These are phyloP conservation scores for Exocentrus adspersus DNA, from an alignment of 2,888 invertebrate genomes.

Conservation along the genomic window DNA sequence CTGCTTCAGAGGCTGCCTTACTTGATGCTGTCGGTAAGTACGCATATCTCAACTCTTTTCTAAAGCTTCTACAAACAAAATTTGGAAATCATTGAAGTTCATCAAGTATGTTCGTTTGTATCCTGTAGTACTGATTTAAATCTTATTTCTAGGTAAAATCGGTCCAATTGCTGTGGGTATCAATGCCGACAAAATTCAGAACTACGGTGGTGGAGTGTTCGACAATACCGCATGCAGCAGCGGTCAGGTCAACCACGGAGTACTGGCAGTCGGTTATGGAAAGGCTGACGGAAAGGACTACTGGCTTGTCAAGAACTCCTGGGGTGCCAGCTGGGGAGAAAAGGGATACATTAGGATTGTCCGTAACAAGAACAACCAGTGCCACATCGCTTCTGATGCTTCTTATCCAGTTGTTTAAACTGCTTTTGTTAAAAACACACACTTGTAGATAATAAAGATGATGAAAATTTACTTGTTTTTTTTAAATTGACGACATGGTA, in stretches of 20 bases:
- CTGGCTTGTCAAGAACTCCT: slow-evolving; percentile 77
- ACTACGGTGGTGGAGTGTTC: slow-evolving; percentile 82
- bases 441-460: no score
- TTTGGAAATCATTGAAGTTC: no score
- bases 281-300: slow-evolving; percentile 64
- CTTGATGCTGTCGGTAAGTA: slow-evolving; percentile 69
- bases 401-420: slow-evolving; percentile 84
- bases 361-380: slow-evolving; percentile 70
- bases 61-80: no score
- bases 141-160: slow-evolving; percentile 68
- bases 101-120: neutral
- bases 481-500: no score
- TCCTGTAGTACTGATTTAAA: neutral
- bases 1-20: no score
- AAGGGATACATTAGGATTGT: slow-evolving; percentile 54
- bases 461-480: no score
- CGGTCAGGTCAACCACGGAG: slow-evolving; percentile 79
- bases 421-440: no score
- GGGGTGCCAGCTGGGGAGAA: slow-evolving; percentile 62
- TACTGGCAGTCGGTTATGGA: slow-evolving; percentile 81
- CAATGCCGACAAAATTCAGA: slow-evolving; percentile 85
- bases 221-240: slow-evolving; percentile 68
- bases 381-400: slow-evolving; percentile 83
- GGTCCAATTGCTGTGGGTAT: slow-evolving; percentile 90
- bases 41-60: no score